phyloP scores from a whole-genome alignment of 2,113 vertebrate species.

The Dryoscopus gambensis region DNA sequence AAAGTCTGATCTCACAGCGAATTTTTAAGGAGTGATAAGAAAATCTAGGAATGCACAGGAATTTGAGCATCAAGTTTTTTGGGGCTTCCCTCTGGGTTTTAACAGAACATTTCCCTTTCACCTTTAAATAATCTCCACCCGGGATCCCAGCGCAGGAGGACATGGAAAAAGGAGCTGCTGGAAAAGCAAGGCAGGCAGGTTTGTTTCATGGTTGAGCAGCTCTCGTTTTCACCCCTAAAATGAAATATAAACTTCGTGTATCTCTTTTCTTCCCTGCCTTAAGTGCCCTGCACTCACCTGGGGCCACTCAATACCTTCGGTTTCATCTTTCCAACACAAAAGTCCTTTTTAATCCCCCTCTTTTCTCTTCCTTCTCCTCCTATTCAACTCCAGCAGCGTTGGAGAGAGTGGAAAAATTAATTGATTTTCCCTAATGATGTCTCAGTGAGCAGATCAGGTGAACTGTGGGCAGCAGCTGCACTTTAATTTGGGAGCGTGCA shows the following conservation, averaged over 20 bases:
- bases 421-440: conserved; percentile 70
- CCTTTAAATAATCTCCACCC: conserved; percentile 34
- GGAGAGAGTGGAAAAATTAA: conserved; percentile 74
- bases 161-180: background rate
- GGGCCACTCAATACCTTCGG: conserved; percentile 42
- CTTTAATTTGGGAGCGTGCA: conserved; percentile 51
- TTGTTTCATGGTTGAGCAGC: conserved; percentile 14
- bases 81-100: background rate
- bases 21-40: background rate
- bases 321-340: conserved; percentile 59
- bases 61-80: background rate
- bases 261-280: conserved; percentile 46
- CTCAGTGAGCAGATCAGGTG: conserved; percentile 63
- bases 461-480: conserved; percentile 61
- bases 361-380: conserved; percentile 23
- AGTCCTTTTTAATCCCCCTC: background rate
- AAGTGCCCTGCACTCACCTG: conserved; percentile 47
- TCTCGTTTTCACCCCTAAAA: conserved; percentile 27
- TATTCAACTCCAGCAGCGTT: conserved; percentile 54
- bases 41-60: background rate
- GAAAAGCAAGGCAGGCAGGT: background rate
- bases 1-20: background rate
- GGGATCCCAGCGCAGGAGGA: background rate
- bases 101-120: background rate
- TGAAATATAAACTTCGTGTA: conserved; percentile 39